Evolutionary conservation across 23 tunicate species (phyloP), one percentile per base, ranked within the genome.

Genomic region (Styela clava): DNA sequence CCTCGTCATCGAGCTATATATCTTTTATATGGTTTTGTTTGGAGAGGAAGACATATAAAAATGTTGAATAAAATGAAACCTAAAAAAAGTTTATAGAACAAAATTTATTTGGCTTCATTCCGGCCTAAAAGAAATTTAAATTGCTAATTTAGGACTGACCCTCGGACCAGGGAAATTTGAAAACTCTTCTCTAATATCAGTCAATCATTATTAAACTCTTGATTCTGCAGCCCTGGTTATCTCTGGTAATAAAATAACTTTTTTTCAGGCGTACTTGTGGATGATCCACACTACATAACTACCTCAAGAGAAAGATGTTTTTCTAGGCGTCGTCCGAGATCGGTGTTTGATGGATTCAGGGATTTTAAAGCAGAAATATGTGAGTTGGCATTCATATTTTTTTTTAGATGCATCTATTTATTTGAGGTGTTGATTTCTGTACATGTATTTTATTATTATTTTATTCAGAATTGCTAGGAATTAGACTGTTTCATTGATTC

Each of bases 301-400:
- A 44, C 64, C 32, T 44, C 63, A 33, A 68, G 64, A 28, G 64
- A 76, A 12, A 52, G 63, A 24, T 84, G 85, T 82, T 52, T 19
- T 31, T 62, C 79, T 23, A 65, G 94, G 27, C 29, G 81, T 16
- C 82, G 82, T 31, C 85, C 78, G 5, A 72, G 87, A 2, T 84
- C 94, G 0, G 88, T 89, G 21, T 89, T 89, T 67, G 94, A 89
- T 63, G 93, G 84, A 0, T 83, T 88, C 64, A 52, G 87, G 27
- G 86, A 85, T 35, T 83, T 88, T 62, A 79, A 83, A 78, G 82
- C 90, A 24, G 90, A 86, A 62, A 82, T 44, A 28, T 76, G 90
- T 84, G 24, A 61, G 88, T 31, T 19, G 73, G 31, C 24, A n/a
- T n/a, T n/a, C n/a, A n/a, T 56, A 18, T 56, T 56, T 56, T 18